Conservation (phyloP, 1,140 invertebrate species). For the Leptestheria dahalacensis region DNA sequence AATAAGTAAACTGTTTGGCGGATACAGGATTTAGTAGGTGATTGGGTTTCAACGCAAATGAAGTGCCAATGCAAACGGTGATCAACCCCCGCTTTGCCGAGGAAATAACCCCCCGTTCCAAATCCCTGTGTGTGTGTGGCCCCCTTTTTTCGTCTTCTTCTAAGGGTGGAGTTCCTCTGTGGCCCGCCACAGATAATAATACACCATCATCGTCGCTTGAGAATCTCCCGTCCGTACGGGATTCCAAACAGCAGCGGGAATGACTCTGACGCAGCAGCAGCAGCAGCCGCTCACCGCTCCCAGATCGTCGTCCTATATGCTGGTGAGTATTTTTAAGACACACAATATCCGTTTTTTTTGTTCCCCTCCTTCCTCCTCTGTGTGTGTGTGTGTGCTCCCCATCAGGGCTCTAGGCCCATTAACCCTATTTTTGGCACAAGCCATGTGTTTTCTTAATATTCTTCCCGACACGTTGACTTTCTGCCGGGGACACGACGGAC, state of each 20-base stretch:
- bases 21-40: too few species aligned
- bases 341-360: not conserved
- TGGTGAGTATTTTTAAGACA: not conserved
- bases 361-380: not conserved
- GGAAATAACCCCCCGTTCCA: too few species aligned
- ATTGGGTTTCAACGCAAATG: too few species aligned
- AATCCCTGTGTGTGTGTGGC: too few species aligned
- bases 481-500: not conserved
- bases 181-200: too few species aligned
- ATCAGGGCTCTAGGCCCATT: not conserved
- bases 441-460: not conserved
- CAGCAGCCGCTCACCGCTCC: not conserved
- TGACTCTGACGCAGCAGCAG: not conserved
- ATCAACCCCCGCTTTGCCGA: too few species aligned
- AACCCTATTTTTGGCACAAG: conserved; percentile 3
- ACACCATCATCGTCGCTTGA: too few species aligned
- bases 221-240: too few species aligned
- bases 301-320: conserved; percentile 10
- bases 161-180: too few species aligned
- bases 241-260: not conserved
- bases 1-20: too few species aligned
- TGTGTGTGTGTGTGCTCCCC: not conserved
- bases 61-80: too few species aligned
- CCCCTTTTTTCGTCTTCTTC: too few species aligned
- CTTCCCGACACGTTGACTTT: not conserved